Evolutionary conservation across 2,888 invertebrate genomes (phyloP), one percentile per base, ranked within the genome.

Genomic region (Dryobota labecula): DNA sequence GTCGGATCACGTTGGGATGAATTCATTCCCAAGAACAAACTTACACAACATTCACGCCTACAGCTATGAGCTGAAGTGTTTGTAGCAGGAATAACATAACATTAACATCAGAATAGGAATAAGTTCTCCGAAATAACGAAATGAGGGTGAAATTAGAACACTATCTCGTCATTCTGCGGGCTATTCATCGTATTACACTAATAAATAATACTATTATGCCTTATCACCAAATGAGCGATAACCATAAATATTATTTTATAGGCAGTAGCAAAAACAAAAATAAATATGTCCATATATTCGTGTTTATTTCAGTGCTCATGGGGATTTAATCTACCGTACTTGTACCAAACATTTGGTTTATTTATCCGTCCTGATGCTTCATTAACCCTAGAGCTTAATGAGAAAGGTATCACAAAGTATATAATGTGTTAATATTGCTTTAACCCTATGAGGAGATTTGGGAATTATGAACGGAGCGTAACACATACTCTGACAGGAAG

Each of bases 391-490:
- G 45, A 45, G 45, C 2, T 6, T 15, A 30, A 61, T 61, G 30
- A 54, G 8, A 18, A 54, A 54, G 11, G 38, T 61, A 72, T 71
- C 60, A 60, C 27, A 45, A 71, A 36, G 27, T 72, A 2, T 13
- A 2, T 13, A 3, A 5, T 36, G 41, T 15, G 20, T 41, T 56
- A 38, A 2, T 70, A 27, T 56, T 56, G 11, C 20, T 33, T 58
- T 9, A 27, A n/a, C n/a, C 41, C 3, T 30, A 13, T 13, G 1
- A 24, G 9, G 5, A 20, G 43, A 30, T 45, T 68, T 27, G 6
- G n/a, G 27, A 13, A 54, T 45, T n/a, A 1, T 18, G 13, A 27
- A 0, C 0, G 18, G 0, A 36, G 20, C 4, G 18, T n/a, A 8
- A 54, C 30, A 30, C 47, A n/a, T 33, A 33, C 33, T 33, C 33